Evolutionary conservation across 2,888 invertebrate genomes (phyloP).

Genomic region (Drosophila tanythrix): DNA sequence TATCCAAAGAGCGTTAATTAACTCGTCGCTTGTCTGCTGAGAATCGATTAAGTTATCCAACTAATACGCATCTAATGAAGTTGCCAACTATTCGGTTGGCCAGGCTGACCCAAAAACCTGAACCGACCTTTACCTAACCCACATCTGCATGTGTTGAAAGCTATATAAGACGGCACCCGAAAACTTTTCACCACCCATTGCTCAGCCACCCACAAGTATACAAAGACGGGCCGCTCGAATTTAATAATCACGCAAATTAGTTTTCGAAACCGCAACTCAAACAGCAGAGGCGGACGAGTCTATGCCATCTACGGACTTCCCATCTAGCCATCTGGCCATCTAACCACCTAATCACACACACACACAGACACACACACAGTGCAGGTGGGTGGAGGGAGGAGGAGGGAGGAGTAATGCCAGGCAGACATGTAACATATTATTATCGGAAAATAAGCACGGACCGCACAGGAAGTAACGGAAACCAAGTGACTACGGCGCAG

Average conservation of each 20-base stretch:
- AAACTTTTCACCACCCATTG: slow-evolving; percentile 39
- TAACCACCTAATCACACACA: slow-evolving; percentile 51
- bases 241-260: slow-evolving; percentile 78
- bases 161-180: slow-evolving; percentile 29
- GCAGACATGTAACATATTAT: slow-evolving; percentile 73
- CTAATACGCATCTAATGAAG: slow-evolving; percentile 69
- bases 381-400: slow-evolving; percentile 5
- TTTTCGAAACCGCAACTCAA: slow-evolving; percentile 74
- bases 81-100: slow-evolving; percentile 25
- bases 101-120: slow-evolving; percentile 3
- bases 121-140: slow-evolving; percentile 31
- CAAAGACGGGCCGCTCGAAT: slow-evolving; percentile 38
- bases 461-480: slow-evolving; percentile 71
- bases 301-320: slow-evolving; percentile 17
- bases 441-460: slow-evolving; percentile 68
- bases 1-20: slow-evolving; percentile 36
- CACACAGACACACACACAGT: background rate
- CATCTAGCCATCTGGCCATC: slow-evolving; percentile 7
- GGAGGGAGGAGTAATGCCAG: background rate
- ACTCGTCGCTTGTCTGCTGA: slow-evolving; percentile 33
- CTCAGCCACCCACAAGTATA: background rate
- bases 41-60: slow-evolving; percentile 59
- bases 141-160: slow-evolving; percentile 52
- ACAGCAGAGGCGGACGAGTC: slow-evolving; percentile 29
- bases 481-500: slow-evolving; percentile 69